Evolutionary conservation across 2,113 vertebrate genomes (phyloP).

Genomic region (Sprattus sprattus): DNA sequence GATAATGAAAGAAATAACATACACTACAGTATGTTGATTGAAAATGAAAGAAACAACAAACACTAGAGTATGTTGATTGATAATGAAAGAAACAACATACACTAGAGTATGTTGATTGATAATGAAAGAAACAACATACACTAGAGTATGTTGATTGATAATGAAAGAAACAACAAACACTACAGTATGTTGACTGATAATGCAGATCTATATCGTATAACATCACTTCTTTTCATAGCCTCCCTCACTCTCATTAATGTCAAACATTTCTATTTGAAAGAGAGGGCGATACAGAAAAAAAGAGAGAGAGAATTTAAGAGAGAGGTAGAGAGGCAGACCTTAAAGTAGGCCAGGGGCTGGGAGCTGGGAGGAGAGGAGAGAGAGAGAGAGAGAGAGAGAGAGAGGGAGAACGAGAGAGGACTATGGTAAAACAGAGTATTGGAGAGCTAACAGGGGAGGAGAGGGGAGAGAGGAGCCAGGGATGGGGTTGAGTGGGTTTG

Average conservation of each 20-base stretch:
- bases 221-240: neutral
- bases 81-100: neutral
- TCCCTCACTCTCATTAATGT: neutral
- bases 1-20: neutral
- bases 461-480: neutral
- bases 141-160: neutral
- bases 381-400: neutral
- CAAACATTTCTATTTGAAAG: too few relatives aligned
- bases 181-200: neutral
- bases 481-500: neutral
- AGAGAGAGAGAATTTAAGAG: neutral
- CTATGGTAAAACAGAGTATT: conserved; percentile 15
- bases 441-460: conserved; percentile 32
- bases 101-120: neutral
- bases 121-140: neutral
- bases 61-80: neutral
- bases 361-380: neutral
- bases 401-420: neutral
- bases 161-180: neutral
- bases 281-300: neutral
- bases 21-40: neutral
- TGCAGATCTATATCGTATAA: neutral
- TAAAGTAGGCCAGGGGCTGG: conserved; percentile 6
- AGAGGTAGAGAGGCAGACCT: neutral
- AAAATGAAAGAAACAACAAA: neutral